Conservation (phyloP, 2,797 vertebrate genomes). For the Sandelia bainsii region DNA sequence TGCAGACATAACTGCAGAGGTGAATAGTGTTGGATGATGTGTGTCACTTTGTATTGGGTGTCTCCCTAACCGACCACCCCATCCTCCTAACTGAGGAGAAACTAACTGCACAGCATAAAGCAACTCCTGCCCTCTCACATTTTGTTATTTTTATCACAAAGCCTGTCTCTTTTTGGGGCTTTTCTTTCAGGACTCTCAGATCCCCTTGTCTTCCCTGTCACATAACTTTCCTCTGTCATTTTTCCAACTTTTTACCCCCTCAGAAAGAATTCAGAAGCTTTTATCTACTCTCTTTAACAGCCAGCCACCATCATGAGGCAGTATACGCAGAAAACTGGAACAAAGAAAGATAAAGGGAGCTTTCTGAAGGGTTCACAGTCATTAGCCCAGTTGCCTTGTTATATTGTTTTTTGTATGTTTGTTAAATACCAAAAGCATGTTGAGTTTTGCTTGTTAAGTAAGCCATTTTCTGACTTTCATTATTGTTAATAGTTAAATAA, state of each 20-base stretch:
- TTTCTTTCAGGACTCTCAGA: slow-evolving; percentile 32
- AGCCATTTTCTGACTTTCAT: neutral
- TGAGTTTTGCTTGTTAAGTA: neutral
- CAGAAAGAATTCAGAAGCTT: slow-evolving; percentile 13
- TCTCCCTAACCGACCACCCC: neutral
- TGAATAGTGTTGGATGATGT: slow-evolving; percentile 33
- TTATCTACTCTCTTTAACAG: slow-evolving; percentile 26
- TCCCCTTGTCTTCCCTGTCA: slow-evolving; percentile 30
- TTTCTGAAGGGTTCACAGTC: neutral
- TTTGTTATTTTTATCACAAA: slow-evolving; percentile 22
- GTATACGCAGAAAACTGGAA: slow-evolving; percentile 1
- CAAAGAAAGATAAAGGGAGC: neutral
- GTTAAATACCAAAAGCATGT: neutral
- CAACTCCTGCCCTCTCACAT: slow-evolving; percentile 41
- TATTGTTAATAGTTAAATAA: neutral
- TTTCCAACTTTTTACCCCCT: neutral
- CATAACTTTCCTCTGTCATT: slow-evolving; percentile 9
- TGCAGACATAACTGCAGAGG: slow-evolving; percentile 9
- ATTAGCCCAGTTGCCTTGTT: neutral
- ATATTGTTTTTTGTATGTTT: neutral
- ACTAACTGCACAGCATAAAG: slow-evolving; percentile 26
- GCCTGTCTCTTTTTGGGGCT: slow-evolving; percentile 25
- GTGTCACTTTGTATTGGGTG: slow-evolving; percentile 44
- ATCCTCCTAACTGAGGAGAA: slow-evolving; percentile 39
- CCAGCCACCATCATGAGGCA: slow-evolving; percentile 1